Conservation (phyloP, 2,888 invertebrate genomes). For the Bimastos eiseni region DNA sequence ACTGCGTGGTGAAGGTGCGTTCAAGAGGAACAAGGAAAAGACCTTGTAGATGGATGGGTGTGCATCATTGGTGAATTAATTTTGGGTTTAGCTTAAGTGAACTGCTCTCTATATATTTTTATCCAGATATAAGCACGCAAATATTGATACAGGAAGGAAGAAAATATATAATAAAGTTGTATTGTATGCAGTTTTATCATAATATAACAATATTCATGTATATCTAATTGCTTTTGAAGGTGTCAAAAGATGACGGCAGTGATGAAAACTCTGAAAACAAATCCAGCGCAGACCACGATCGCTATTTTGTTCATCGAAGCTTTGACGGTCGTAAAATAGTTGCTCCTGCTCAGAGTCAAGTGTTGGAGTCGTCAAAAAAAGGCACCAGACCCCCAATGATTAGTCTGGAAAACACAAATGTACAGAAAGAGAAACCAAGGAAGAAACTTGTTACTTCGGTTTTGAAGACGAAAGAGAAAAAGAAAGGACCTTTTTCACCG, state of each 20-base stretch:
- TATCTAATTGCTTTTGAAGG: background rate
- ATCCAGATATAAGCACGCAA: too few relatives aligned
- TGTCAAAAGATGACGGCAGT: background rate
- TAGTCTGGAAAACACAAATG: background rate
- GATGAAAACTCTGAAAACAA: conserved; percentile 9
- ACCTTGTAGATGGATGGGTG: too few relatives aligned
- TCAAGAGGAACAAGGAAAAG: too few relatives aligned
- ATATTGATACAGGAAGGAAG: too few relatives aligned
- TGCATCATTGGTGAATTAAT: background rate
- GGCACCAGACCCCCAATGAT: background rate
- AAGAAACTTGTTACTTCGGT: background rate
- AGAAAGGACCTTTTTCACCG: background rate
- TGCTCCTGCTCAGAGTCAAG: background rate
- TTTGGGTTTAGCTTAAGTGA: too few relatives aligned
- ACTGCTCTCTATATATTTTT: too few relatives aligned
- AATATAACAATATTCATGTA: background rate
- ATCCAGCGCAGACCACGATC: background rate
- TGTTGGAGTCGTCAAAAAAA: background rate
- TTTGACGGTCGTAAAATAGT: background rate
- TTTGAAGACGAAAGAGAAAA: background rate
- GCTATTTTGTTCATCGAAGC: background rate
- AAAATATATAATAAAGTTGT: too few relatives aligned
- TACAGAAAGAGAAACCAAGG: background rate
- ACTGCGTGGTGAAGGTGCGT: too few relatives aligned
- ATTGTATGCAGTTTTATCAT: background rate